Percentiles rank a stretch among this genome's conserved stretches.
phyloP scores from a whole-genome alignment of 2,888 invertebrate species.

The Mesorhabditis sp. region DNA sequence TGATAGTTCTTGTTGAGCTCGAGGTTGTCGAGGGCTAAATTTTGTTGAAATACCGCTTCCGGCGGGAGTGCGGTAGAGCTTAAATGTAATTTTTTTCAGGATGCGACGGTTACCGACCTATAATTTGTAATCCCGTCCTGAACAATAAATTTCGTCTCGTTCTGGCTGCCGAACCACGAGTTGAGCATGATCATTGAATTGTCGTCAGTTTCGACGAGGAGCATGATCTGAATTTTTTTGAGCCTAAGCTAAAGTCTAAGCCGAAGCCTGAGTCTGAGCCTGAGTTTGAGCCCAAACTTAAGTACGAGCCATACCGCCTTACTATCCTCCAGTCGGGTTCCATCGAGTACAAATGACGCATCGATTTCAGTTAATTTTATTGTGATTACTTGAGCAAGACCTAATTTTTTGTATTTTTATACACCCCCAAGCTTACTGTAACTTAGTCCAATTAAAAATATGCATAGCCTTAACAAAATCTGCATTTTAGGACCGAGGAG shows the following conservation, averaged over 20 bases:
- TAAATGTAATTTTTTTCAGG: too few species aligned
- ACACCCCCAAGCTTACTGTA: too few species aligned
- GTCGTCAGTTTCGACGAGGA: not conserved
- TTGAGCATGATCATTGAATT: not conserved
- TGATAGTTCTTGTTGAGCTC: too few species aligned
- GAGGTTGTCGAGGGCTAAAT: too few species aligned
- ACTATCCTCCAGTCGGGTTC: not conserved
- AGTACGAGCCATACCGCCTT: not conserved
- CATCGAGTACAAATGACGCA: not conserved
- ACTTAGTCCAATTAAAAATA: too few species aligned
- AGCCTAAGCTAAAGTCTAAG: not conserved
- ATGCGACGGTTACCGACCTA: not conserved
- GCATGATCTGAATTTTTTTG: not conserved
- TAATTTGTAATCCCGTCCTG: not conserved
- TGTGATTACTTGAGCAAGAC: not conserved
- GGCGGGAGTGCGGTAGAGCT: too few species aligned
- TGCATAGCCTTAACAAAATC: too few species aligned
- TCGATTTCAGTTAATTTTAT: slow-evolving; percentile 1
- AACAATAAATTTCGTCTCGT: not conserved
- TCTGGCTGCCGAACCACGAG: not conserved
- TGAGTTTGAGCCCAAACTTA: not conserved
- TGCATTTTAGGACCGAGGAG: too few species aligned
- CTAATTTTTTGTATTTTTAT: too few species aligned
- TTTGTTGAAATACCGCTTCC: too few species aligned
- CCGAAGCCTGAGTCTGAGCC: not conserved